Conservation (phyloP, 2,797 vertebrate species). For the Tachyglossus aculeatus region DNA sequence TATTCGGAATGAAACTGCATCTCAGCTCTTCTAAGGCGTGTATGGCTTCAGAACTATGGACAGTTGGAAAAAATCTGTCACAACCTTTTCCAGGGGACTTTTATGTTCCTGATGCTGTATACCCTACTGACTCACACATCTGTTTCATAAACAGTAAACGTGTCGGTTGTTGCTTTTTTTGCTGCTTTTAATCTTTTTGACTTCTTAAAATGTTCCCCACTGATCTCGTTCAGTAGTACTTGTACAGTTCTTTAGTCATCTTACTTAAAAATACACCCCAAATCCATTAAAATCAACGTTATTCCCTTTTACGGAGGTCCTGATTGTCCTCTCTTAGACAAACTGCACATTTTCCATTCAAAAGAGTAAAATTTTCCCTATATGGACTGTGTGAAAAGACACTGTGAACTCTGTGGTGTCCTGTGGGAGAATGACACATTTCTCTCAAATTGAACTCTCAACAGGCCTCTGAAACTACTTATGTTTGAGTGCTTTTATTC, state of each 20-base stretch:
- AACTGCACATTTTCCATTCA: not conserved
- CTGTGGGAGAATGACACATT: not conserved
- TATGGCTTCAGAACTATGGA: not conserved
- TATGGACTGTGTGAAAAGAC: not conserved
- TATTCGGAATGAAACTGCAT: not conserved
- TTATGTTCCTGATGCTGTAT: not conserved
- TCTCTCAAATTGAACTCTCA: not conserved
- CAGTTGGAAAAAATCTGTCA: constrained; percentile 1
- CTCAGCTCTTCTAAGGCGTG: not conserved
- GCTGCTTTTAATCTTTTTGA: not conserved
- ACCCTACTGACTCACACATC: not conserved
- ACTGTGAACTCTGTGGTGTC: not conserved
- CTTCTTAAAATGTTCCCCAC: not conserved
- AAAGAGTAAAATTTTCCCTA: not conserved
- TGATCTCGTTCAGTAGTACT: not conserved
- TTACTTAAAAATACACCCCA: not conserved
- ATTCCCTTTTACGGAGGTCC: not conserved
- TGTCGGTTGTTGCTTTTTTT: not conserved
- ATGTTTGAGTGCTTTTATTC: too few relatives aligned
- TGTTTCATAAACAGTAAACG: not conserved
- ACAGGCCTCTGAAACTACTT: not conserved
- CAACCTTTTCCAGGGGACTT: constrained; percentile 1
- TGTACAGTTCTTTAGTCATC: not conserved
- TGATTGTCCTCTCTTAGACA: not conserved
- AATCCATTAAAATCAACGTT: not conserved